Evolutionary conservation across 2,797 vertebrate genomes (phyloP).

Genomic region (Hyperoplus lanceolatus): DNA sequence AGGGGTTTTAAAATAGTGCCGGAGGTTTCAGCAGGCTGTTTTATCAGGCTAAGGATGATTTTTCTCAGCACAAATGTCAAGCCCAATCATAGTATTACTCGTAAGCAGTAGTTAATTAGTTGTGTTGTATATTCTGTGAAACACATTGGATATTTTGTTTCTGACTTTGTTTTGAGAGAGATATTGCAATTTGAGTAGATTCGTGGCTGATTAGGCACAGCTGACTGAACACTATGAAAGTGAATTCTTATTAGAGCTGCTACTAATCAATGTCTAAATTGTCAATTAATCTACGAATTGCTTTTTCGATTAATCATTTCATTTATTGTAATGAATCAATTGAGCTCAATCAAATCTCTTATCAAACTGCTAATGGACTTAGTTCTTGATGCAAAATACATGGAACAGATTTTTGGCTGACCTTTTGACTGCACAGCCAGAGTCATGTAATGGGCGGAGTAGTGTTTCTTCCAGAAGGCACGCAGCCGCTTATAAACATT

Average conservation of each 20-base stretch:
- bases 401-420: constrained; percentile 63
- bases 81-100: constrained; percentile 52
- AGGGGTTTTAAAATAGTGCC: not conserved
- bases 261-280: constrained; percentile 57
- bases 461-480: constrained; percentile 95
- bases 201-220: constrained; percentile 56
- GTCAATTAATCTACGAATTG: constrained; percentile 58
- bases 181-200: constrained; percentile 46
- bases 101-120: constrained; percentile 56
- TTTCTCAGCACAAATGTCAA: constrained; percentile 59
- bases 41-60: constrained; percentile 5
- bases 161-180: constrained; percentile 41
- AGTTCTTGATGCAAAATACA: constrained; percentile 16
- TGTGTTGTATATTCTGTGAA: constrained; percentile 58
- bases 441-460: constrained; percentile 98
- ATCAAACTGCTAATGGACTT: constrained; percentile 9
- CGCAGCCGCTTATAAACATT: constrained; percentile 92
- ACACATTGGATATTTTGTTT: constrained; percentile 36
- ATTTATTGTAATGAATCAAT: constrained; percentile 31
- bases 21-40: constrained; percentile 10
- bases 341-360: constrained; percentile 29
- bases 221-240: constrained; percentile 51
- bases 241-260: constrained; percentile 46
- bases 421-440: constrained; percentile 97
- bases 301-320: constrained; percentile 47